phyloP scores from a whole-genome alignment of 2,797 vertebrate species.

The Psittacula derbiana region DNA sequence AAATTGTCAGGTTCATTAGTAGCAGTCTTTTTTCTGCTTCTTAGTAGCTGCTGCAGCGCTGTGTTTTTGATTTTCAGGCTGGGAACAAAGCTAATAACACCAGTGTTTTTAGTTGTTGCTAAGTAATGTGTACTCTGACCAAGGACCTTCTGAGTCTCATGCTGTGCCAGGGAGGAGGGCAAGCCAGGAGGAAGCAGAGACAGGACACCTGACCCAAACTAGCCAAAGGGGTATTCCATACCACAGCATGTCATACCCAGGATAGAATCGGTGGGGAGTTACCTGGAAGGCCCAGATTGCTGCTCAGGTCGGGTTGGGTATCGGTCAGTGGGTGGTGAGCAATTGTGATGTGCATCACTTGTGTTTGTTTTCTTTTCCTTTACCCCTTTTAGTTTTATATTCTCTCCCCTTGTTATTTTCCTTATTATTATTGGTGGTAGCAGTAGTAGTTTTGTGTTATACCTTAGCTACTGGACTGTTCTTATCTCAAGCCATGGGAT shows the following conservation, averaged over 20 bases:
- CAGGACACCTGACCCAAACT: not conserved
- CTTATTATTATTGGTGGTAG: not conserved
- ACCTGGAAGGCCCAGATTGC: not conserved
- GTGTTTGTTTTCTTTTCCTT: not conserved
- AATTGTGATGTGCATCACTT: not conserved
- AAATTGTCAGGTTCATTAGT: not conserved
- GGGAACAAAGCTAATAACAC: not conserved
- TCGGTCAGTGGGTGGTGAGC: not conserved
- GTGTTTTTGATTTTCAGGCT: not conserved
- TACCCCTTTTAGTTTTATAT: not conserved
- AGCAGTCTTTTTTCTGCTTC: not conserved
- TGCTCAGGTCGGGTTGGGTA: not conserved
- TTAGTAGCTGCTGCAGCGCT: not conserved
- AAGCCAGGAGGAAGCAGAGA: not conserved
- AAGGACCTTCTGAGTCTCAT: not conserved
- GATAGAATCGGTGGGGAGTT: not conserved
- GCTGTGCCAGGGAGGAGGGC: not conserved
- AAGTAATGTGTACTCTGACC: not conserved
- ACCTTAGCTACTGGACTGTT: not conserved
- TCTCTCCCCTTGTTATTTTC: not conserved
- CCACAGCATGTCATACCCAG: not conserved
- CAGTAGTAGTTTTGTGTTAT: not conserved
- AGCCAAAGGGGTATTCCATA: not conserved
- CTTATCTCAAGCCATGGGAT: not conserved
- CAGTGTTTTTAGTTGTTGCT: not conserved